These are phyloP conservation scores for Doryteuthis pealeii DNA, from an alignment of 1,140 invertebrate species.

Conservation along the genomic window DNA sequence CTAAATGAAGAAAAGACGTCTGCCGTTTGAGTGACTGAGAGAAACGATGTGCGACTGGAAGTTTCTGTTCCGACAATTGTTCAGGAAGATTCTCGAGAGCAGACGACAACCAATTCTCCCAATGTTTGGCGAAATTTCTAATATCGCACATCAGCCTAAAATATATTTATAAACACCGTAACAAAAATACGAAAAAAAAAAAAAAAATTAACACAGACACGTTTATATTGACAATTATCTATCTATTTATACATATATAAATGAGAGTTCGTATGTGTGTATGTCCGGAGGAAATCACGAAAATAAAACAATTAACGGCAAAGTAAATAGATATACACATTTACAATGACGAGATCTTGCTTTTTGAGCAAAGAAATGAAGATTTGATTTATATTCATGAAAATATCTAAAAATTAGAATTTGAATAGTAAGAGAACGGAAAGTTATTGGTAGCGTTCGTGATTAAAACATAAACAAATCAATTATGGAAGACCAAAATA, in stretches of 20 bases:
- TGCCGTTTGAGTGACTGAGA: constrained; percentile 52
- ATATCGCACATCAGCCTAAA: constrained; percentile 54
- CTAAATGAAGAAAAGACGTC: constrained; percentile 56
- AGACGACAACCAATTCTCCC: constrained; percentile 55
- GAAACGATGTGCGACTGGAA: constrained; percentile 51
- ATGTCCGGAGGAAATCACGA: too few species aligned
- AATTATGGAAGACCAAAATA: too few species aligned
- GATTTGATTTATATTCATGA: too few species aligned
- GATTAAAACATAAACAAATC: too few species aligned
- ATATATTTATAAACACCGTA: neutral
- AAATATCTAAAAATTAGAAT: too few species aligned
- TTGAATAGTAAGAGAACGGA: too few species aligned
- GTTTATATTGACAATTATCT: neutral
- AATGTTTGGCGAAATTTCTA: constrained; percentile 54
- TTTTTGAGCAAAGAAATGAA: too few species aligned
- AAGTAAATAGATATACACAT: too few species aligned
- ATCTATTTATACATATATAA: neutral
- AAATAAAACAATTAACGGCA: too few species aligned
- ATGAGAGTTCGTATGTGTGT: too few species aligned
- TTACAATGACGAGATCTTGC: too few species aligned
- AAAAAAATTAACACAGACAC: neutral
- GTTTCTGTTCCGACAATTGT: constrained; percentile 42
- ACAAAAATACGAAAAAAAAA: neutral
- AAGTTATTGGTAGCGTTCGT: too few species aligned
- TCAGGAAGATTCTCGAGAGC: constrained; percentile 53